These are phyloP conservation scores for Philaenus spumarius DNA, from an alignment of 1,140 invertebrate species.

Conservation along the genomic window DNA sequence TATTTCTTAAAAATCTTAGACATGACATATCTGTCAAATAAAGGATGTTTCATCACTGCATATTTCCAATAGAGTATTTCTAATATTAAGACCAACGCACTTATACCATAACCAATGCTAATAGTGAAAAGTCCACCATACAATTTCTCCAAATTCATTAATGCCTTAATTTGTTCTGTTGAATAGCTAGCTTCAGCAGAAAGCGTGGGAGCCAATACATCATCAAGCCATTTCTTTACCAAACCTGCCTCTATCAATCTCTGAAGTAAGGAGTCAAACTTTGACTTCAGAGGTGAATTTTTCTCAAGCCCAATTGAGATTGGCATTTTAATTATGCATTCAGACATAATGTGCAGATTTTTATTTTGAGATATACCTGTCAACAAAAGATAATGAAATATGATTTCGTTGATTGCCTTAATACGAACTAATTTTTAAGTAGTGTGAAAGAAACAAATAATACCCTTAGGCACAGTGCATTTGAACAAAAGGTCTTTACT, in stretches of 20 bases:
- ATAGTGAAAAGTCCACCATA: conserved; percentile 66
- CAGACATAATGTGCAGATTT: conserved; percentile 65
- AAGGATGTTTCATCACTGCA: conserved; percentile 55
- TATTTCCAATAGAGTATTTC: conserved; percentile 61
- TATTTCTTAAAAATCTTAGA: conserved; percentile 43
- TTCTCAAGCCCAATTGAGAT: conserved; percentile 71
- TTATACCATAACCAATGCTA: conserved; percentile 55
- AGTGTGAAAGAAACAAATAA: too few species aligned
- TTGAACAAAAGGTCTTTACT: too few species aligned
- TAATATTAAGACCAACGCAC: conserved; percentile 46
- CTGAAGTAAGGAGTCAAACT: conserved; percentile 57
- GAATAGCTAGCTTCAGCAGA: conserved; percentile 41
- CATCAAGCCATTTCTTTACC: conserved; percentile 69
- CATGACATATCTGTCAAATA: conserved; percentile 61
- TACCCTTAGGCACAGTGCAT: too few species aligned
- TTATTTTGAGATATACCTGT: not conserved
- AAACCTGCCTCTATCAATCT: conserved; percentile 65
- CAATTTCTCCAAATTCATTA: conserved; percentile 68
- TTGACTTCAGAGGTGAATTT: conserved; percentile 67
- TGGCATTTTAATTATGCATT: conserved; percentile 72
- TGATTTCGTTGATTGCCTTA: too few species aligned
- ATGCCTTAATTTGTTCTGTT: conserved; percentile 52
- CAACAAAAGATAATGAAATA: too few species aligned
- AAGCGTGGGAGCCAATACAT: conserved; percentile 53
- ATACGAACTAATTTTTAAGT: too few species aligned